Conservation (phyloP, 2,888 invertebrate species). For the Troilus luridus region DNA sequence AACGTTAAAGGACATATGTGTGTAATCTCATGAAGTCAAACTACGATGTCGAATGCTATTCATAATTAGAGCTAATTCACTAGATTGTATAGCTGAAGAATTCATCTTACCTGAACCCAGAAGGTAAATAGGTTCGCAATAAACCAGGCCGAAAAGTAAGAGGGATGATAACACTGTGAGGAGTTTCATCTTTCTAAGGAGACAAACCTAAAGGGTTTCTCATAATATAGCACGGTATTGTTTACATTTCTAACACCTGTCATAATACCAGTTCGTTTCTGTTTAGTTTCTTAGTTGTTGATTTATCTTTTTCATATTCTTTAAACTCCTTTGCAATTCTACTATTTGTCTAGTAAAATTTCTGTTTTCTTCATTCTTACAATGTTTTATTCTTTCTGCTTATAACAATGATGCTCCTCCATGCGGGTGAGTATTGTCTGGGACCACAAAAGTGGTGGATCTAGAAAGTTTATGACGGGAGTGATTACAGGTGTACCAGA, state of each 20-base stretch:
- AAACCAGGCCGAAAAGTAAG: background rate
- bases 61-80: background rate
- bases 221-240: background rate
- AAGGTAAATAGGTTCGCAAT: background rate
- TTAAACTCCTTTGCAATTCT: no score
- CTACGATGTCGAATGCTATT: no score
- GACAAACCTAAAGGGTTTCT: background rate
- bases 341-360: background rate
- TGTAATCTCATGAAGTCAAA: no score
- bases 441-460: no score
- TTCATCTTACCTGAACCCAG: background rate
- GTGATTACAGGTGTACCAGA: no score
- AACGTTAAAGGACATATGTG: no score
- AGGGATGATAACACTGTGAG: background rate
- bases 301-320: background rate
- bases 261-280: background rate
- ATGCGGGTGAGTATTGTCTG: no score
- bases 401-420: no score
- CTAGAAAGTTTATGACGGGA: no score
- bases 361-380: background rate
- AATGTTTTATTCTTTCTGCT: no score
- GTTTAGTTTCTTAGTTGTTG: background rate
- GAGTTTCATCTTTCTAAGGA: background rate
- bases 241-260: conserved; percentile 6
- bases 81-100: background rate